Conservation (phyloP, 2,888 invertebrate species). For the Barypeithes pellucidus region DNA sequence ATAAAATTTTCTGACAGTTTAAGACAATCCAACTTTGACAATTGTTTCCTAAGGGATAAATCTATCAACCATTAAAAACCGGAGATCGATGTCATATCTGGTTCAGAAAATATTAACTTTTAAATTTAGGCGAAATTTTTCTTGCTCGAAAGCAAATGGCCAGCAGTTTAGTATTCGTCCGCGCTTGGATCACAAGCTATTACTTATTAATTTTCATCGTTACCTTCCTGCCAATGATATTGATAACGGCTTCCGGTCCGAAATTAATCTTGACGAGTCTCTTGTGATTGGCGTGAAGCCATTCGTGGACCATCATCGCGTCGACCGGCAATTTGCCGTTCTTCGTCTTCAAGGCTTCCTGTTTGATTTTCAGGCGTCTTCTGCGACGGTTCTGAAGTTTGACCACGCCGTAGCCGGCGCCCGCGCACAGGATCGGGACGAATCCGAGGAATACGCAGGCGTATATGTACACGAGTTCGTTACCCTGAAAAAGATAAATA, state of each 20-base stretch:
- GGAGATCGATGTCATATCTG: no score
- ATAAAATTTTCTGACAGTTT: no score
- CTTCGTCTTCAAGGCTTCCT: conserved; percentile 77
- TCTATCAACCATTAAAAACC: no score
- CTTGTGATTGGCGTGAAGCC: conserved; percentile 94
- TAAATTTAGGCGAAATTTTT: no score
- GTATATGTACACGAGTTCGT: conserved; percentile 97
- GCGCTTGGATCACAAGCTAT: no score
- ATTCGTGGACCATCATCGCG: conserved; percentile 94
- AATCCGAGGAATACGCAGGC: conserved; percentile 93
- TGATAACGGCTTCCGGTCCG: conserved; percentile 89
- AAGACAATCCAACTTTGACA: no score
- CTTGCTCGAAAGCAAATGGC: no score
- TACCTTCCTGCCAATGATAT: conserved; percentile 88
- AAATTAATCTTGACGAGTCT: conserved; percentile 91
- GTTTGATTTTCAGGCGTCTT: conserved; percentile 85
- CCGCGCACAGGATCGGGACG: conserved; percentile 93
- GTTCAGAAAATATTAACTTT: no score
- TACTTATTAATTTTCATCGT: no score
- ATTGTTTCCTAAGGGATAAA: no score
- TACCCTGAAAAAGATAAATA: conserved; percentile 78
- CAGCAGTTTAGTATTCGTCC: no score
- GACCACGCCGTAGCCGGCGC: conserved; percentile 93
- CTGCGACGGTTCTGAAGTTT: conserved; percentile 91
- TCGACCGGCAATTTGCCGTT: conserved; percentile 83